Base-by-base conservation (phyloP, 2,797 vertebrate genomes). In the Syndactyla subalaris region DNA sequence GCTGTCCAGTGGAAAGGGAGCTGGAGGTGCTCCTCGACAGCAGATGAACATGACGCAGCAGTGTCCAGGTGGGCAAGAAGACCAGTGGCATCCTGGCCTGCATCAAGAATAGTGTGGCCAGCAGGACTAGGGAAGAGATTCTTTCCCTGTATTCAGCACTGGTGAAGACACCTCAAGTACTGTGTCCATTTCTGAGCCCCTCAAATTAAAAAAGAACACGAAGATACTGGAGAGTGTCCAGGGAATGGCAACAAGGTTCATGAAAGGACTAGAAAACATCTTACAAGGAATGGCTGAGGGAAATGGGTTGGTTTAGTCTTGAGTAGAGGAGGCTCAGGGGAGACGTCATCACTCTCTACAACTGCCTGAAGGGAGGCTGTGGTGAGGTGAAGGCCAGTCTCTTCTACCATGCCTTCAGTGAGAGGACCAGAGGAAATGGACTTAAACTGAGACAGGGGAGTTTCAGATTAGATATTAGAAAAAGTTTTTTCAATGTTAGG, bases 61-160 rank as follows among this genome's bases (percentile, higher is more conserved):
- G 4, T 23, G 29, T 12, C 18, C 30, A 78, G 46, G 34, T 27
- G 46, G 39, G 18, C 52, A 27, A 18, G 54, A 24, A 59, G 22
- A 32, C 15, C 52, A 22, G 0, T 6, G 24, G 17, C 20, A 24
- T 34, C 26, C 39, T 48, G 74, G 30, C 7, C 17, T 78, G 15
- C 11, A 4, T 36, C 30, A 61, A 59, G 27, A 54, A 10, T 21
- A 2, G 9, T 24, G 30, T 21, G 46, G 13, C 26, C 73, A 59
- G 16, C 39, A 46, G 67, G 22, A 48, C 6, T 12, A 41, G 34
- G 51, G 32, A 10, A 12, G 13, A 9, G 22, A 36, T 29, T 84
- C 10, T 59, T 27, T 6, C 19, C 5, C 34, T 10, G 11, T 29
- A 1, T 16, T 46, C 0, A 0, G 34, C 22, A 5, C 39, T 29